Conservation (phyloP, 2,113 vertebrate genomes). For the Xenopus tropicalis region DNA sequence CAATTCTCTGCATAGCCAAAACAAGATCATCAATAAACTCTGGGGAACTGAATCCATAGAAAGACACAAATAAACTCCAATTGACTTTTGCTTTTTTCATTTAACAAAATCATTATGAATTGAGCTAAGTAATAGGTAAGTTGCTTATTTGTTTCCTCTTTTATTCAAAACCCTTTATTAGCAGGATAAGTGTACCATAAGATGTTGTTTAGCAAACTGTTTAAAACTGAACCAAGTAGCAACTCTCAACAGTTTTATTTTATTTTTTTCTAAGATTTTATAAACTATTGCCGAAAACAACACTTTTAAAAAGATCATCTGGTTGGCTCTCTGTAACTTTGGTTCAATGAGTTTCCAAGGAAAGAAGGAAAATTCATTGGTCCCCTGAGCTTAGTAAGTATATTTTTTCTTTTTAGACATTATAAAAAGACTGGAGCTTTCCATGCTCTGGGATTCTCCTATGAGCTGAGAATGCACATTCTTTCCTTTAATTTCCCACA, state of each 20-base stretch:
- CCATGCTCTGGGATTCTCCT: constrained; percentile 53
- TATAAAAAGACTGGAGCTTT: constrained; percentile 45
- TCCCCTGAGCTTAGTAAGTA: constrained; percentile 58
- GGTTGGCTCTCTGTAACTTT: constrained; percentile 55
- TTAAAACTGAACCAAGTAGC: background rate
- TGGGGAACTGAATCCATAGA: too few species aligned
- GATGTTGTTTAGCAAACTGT: too few species aligned
- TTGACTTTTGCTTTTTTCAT: too few species aligned
- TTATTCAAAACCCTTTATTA: too few species aligned
- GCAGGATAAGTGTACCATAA: too few species aligned
- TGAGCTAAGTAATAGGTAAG: too few species aligned
- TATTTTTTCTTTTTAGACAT: constrained; percentile 55
- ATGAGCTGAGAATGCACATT: constrained; percentile 56
- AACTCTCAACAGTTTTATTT: background rate
- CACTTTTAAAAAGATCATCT: constrained; percentile 54
- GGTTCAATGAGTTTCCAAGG: constrained; percentile 69
- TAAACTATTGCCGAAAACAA: constrained; percentile 34
- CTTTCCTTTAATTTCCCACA: constrained; percentile 45
- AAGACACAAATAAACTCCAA: too few species aligned
- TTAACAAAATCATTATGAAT: too few species aligned
- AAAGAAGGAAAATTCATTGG: constrained; percentile 65
- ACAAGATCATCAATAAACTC: too few species aligned
- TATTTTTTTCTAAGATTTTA: background rate
- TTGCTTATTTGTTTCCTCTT: too few species aligned
- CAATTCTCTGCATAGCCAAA: too few species aligned